These are phyloP conservation scores for Characodon lateralis DNA, from an alignment of 2,797 vertebrate species.

Conservation along the genomic window DNA sequence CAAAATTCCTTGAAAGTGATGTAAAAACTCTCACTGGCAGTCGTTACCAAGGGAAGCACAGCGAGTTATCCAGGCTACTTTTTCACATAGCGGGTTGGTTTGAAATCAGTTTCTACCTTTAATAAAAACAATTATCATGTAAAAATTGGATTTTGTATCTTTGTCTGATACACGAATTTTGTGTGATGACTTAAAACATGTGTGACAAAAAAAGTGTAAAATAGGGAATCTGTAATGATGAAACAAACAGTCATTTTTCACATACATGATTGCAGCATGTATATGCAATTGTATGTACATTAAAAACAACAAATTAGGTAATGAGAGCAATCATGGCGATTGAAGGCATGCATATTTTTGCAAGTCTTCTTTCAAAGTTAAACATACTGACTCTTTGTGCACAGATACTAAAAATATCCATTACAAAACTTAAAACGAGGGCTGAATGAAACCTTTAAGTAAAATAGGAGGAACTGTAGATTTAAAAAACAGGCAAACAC, in stretches of 20 bases:
- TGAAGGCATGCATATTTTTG: constrained; percentile 65
- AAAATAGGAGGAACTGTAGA: constrained; percentile 55
- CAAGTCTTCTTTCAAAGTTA: constrained; percentile 64
- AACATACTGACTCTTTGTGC: constrained; percentile 67
- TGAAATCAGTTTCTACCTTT: background rate
- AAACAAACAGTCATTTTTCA: constrained; percentile 52
- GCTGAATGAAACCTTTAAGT: constrained; percentile 24
- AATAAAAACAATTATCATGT: constrained; percentile 1
- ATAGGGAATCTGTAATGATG: background rate
- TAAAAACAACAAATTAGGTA: constrained; percentile 57
- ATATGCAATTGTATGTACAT: background rate
- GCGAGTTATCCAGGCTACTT: background rate
- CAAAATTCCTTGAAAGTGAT: background rate
- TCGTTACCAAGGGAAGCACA: too few species aligned
- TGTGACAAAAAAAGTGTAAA: background rate
- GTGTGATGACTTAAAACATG: background rate
- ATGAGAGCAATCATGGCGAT: constrained; percentile 44
- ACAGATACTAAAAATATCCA: constrained; percentile 42
- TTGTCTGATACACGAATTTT: background rate
- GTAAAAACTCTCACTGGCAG: too few species aligned
- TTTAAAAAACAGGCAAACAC: constrained; percentile 51
- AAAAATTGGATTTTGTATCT: background rate
- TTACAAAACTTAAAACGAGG: constrained; percentile 42
- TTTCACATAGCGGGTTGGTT: background rate
- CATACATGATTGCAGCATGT: constrained; percentile 58